Percentiles rank a stretch among this genome's conserved stretches.
phyloP scores from a whole-genome alignment of 2,113 vertebrate species.

The Nycticryphes semicollaris region DNA sequence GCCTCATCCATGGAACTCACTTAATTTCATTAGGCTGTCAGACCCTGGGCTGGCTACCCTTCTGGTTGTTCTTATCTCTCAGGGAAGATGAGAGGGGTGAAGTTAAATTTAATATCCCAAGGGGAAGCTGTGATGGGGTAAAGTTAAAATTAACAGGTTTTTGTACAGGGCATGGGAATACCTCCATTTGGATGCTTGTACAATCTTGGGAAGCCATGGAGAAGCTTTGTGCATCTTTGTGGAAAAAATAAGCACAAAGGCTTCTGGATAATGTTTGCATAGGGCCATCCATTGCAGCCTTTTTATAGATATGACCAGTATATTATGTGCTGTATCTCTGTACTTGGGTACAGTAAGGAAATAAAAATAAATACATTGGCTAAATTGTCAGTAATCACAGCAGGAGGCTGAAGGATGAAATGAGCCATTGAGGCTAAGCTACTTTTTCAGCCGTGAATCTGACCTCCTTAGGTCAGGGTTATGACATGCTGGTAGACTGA shows the following conservation, averaged over 20 bases:
- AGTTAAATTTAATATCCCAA: not conserved
- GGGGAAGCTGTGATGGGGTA: not conserved
- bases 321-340: not conserved
- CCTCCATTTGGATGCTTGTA: not conserved
- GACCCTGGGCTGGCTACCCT: not conserved
- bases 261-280: not conserved
- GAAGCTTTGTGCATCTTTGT: not conserved
- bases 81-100: not conserved
- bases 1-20: not conserved
- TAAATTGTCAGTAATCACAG: constrained; percentile 54
- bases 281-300: not conserved
- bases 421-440: constrained; percentile 28
- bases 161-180: not conserved
- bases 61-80: not conserved
- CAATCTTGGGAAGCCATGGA: not conserved
- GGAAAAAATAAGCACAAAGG: not conserved
- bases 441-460: not conserved
- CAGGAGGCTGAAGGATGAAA: constrained; percentile 33
- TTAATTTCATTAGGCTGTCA: constrained; percentile 20
- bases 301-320: not conserved
- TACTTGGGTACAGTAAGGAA: not conserved
- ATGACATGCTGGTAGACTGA: not conserved
- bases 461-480: constrained; percentile 36
- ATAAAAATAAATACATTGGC: constrained; percentile 36
- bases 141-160: not conserved